phyloP scores from a whole-genome alignment of 53 echinoderm and acorn worm species.

The Paelopatides confundens region DNA sequence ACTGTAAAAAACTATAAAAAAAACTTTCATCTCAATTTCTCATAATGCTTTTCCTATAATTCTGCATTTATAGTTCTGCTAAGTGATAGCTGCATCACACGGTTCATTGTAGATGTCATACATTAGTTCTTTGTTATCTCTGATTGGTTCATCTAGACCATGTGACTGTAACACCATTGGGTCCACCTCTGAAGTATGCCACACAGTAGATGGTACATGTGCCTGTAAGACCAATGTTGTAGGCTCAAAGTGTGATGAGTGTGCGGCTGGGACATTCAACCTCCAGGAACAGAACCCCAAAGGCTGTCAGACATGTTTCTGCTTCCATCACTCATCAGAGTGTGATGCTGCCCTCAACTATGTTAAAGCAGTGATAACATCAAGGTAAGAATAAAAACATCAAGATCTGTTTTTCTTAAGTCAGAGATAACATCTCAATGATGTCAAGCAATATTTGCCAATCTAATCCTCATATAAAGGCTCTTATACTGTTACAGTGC shows the following conservation, averaged over 20 bases:
- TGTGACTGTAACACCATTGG: conserved; percentile 83
- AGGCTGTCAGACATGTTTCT: conserved; percentile 95
- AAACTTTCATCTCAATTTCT: too few species aligned
- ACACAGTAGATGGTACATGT: conserved; percentile 71
- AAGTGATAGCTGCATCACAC: too few species aligned
- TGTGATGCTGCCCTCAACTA: conserved; percentile 78
- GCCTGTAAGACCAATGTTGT: conserved; percentile 78
- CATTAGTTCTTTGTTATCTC: too few species aligned
- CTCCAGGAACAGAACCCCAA: conserved; percentile 62
- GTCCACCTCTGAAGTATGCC: conserved; percentile 63
- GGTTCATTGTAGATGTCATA: too few species aligned
- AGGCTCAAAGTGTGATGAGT: conserved; percentile 83
- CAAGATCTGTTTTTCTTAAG: too few species aligned
- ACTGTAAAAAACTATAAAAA: too few species aligned
- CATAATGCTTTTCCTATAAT: too few species aligned
- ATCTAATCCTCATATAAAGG: too few species aligned
- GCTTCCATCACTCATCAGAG: conserved; percentile 72
- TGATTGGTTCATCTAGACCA: conserved; percentile 45
- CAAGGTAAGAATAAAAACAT: conserved; percentile 43
- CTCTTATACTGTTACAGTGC: too few species aligned
- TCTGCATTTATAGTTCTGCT: too few species aligned
- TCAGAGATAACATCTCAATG: too few species aligned
- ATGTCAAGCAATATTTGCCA: too few species aligned
- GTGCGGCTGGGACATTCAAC: conserved; percentile 76
- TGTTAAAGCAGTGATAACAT: conserved; percentile 56